These are phyloP conservation scores for Peromyscus leucopus DNA, from an alignment of 2,113 vertebrate genomes.

Conservation along the genomic window DNA sequence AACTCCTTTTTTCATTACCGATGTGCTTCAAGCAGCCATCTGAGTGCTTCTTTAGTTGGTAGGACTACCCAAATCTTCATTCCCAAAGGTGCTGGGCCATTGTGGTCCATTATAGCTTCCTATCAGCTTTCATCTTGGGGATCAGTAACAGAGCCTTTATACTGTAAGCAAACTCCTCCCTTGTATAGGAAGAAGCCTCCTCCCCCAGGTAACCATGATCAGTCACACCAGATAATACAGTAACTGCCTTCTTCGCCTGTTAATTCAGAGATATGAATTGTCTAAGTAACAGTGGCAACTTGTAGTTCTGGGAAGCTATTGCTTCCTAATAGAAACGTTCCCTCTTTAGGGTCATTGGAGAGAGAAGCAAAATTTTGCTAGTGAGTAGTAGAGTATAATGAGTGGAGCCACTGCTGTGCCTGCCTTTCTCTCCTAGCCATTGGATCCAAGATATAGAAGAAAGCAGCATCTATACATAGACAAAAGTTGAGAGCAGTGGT, in stretches of 20 bases:
- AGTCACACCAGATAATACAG: neutral
- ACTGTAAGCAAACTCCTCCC: neutral
- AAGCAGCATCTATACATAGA: neutral
- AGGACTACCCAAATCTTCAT: neutral
- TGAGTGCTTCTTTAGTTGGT: neutral
- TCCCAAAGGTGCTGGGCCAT: neutral
- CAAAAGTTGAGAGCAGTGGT: neutral
- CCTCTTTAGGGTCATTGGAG: constrained; percentile 5
- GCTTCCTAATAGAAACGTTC: neutral
- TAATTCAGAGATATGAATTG: neutral
- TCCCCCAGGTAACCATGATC: neutral
- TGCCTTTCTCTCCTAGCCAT: neutral
- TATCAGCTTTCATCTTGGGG: neutral
- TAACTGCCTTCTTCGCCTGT: neutral
- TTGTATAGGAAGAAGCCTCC: neutral
- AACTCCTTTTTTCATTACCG: neutral
- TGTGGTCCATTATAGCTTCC: neutral
- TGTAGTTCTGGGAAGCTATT: neutral
- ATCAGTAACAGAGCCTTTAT: neutral
- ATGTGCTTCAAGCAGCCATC: neutral
- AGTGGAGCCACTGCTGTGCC: neutral
- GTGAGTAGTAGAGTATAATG: neutral
- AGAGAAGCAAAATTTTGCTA: constrained; percentile 37
- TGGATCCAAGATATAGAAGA: neutral
- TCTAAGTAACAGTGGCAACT: neutral